These are phyloP conservation scores for Paramormyrops hopkinsi DNA, from an alignment of 2,797 vertebrate species.

Conservation along the genomic window DNA sequence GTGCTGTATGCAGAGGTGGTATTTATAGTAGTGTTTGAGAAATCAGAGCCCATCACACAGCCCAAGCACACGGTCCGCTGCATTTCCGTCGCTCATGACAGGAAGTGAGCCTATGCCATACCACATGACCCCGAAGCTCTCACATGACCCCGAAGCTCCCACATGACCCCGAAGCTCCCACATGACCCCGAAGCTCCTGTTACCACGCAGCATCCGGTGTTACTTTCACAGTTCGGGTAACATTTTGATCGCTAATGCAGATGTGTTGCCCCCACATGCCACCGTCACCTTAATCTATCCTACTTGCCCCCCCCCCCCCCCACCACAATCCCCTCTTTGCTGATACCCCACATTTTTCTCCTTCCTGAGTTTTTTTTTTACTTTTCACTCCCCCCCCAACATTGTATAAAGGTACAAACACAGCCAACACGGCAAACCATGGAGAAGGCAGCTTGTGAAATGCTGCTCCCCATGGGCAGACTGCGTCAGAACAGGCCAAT, in stretches of 20 bases:
- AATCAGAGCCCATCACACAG: not conserved
- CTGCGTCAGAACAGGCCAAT: constrained; percentile 55
- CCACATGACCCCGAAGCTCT: not conserved
- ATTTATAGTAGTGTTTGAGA: not conserved
- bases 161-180: not conserved
- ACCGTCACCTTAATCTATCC: not conserved
- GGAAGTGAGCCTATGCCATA: not conserved
- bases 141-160: too few relatives aligned
- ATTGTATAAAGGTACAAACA: constrained; percentile 69
- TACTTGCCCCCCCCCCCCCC: not conserved
- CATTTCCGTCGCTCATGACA: not conserved
- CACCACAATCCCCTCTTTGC: constrained; percentile 13
- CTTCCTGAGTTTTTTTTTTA: constrained; percentile 47
- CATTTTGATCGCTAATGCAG: not conserved
- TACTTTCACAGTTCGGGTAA: not conserved
- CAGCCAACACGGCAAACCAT: constrained; percentile 54
- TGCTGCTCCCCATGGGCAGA: constrained; percentile 45
- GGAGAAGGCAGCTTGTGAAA: constrained; percentile 32
- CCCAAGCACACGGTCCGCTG: too few relatives aligned
- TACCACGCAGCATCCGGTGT: not conserved
- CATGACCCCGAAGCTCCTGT: not conserved
- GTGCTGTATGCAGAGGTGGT: not conserved
- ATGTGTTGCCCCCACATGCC: not conserved
- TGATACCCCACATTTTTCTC: constrained; percentile 17
- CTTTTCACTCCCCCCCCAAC: constrained; percentile 40